A percentile compares a stretch with the other conserved stretches of the same genome.
phyloP scores from a whole-genome alignment of 2,888 invertebrate species.

The Malthinus flaveolus region DNA sequence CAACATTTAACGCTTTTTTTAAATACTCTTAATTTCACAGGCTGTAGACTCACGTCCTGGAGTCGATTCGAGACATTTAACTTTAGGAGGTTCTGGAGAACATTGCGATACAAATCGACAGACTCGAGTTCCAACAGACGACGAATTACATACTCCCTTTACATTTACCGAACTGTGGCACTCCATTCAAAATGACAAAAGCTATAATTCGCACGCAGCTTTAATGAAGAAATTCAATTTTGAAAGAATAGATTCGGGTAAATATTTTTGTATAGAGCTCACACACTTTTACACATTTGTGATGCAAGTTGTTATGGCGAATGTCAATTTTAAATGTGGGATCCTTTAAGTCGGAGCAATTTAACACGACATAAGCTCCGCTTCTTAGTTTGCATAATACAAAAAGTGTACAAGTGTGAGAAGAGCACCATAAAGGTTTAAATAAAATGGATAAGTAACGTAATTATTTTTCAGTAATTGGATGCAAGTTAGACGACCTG shows the following conservation, averaged over 20 bases:
- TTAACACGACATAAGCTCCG: too few relatives aligned
- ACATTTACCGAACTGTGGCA: conserved; percentile 51
- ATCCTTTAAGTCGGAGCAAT: too few relatives aligned
- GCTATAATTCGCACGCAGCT: conserved; percentile 44
- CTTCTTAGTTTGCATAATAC: too few relatives aligned
- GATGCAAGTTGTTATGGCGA: too few relatives aligned
- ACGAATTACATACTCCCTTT: conserved; percentile 45
- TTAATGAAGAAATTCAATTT: conserved; percentile 44
- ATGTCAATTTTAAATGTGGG: too few relatives aligned
- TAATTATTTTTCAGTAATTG: conserved; percentile 46
- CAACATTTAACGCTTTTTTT: too few relatives aligned
- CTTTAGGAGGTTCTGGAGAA: conserved; percentile 34
- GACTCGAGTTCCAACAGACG: neutral
- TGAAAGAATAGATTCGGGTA: conserved; percentile 41
- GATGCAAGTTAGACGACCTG: conserved; percentile 51
- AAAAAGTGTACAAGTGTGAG: too few relatives aligned
- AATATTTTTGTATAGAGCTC: too few relatives aligned
- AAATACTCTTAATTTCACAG: too few relatives aligned
- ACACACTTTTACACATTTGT: too few relatives aligned
- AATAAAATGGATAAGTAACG: neutral
- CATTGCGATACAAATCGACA: conserved; percentile 16
- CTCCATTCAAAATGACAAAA: conserved; percentile 43
- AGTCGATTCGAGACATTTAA: conserved; percentile 3
- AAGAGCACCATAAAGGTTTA: neutral
- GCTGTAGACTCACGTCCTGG: too few relatives aligned